Percentiles rank a stretch among this genome's conserved stretches.
phyloP scores from a whole-genome alignment of 2,888 invertebrate genomes.

The Xestia ashworthii region DNA sequence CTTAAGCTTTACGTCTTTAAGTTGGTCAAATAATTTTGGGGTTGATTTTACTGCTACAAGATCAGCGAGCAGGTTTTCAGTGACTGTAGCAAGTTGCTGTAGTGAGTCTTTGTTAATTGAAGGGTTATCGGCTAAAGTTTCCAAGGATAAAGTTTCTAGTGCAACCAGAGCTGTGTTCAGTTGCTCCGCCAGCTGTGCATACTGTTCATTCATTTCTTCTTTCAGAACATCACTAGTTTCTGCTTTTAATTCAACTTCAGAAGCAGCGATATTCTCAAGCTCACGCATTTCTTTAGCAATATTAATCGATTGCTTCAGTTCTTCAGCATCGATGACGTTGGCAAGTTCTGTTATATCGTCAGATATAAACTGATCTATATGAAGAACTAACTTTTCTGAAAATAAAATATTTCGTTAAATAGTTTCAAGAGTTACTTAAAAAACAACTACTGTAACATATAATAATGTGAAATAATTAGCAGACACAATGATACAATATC shows the following conservation, averaged over 20 bases:
- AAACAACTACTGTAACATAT: background rate
- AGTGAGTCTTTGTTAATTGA: slow-evolving; percentile 49
- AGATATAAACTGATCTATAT: slow-evolving; percentile 75
- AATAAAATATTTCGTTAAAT: slow-evolving; percentile 20
- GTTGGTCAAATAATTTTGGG: slow-evolving; percentile 31
- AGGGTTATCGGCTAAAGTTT: slow-evolving; percentile 59
- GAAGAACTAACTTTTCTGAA: slow-evolving; percentile 71
- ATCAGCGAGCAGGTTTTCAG: slow-evolving; percentile 60
- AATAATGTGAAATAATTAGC: background rate
- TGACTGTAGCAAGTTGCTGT: slow-evolving; percentile 54
- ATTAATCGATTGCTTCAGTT: slow-evolving; percentile 68
- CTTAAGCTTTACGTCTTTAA: slow-evolving; percentile 33
- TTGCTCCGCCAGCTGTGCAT: slow-evolving; percentile 64
- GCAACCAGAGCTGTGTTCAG: slow-evolving; percentile 65
- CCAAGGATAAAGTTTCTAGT: slow-evolving; percentile 61
- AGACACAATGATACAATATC: background rate
- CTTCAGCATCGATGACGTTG: slow-evolving; percentile 59
- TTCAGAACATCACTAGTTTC: slow-evolving; percentile 50
- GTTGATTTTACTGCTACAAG: slow-evolving; percentile 46
- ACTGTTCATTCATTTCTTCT: slow-evolving; percentile 40
- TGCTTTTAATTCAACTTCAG: slow-evolving; percentile 49
- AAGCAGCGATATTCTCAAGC: slow-evolving; percentile 62
- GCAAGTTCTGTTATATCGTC: slow-evolving; percentile 70
- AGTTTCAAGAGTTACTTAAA: background rate
- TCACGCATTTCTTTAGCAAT: slow-evolving; percentile 73